Conservation (phyloP, 1,140 invertebrate species). For the Holcopasites calliopsidis region DNA sequence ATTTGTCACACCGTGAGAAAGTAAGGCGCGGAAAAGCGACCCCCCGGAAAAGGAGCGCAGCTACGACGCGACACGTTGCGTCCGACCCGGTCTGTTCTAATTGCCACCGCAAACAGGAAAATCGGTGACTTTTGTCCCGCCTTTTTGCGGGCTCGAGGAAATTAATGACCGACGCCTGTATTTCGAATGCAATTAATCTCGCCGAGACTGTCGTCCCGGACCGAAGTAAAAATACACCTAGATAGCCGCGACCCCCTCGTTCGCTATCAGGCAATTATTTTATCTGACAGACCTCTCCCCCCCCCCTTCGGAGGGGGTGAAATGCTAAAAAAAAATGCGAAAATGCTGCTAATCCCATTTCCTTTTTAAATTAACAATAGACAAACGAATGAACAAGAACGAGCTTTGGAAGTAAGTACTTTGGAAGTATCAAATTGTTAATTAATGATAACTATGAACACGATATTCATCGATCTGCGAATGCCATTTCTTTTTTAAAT, state of each 20-base stretch:
- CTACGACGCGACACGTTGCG: conserved; percentile 43
- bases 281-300: conserved; percentile 2
- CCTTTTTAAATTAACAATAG: too few species aligned
- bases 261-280: conserved; percentile 22
- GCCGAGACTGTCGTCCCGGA: conserved; percentile 34
- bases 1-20: neutral
- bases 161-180: conserved; percentile 52
- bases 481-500: neutral
- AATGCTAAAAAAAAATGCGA: conserved; percentile 19
- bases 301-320: neutral
- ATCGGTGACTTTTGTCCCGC: conserved; percentile 52
- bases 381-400: too few species aligned
- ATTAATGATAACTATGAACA: too few species aligned
- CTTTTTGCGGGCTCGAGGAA: conserved; percentile 47
- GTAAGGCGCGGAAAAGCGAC: neutral
- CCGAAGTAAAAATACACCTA: conserved; percentile 45
- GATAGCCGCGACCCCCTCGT: neutral
- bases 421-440: too few species aligned
- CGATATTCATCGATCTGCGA: too few species aligned
- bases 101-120: conserved; percentile 47
- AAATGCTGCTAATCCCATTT: too few species aligned
- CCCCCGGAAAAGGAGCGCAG: neutral
- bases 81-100: conserved; percentile 50
- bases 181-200: conserved; percentile 50
- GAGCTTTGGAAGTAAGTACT: too few species aligned